Base-by-base conservation (phyloP, 2,888 invertebrate genomes). In the Leptothorax acervorum region DNA sequence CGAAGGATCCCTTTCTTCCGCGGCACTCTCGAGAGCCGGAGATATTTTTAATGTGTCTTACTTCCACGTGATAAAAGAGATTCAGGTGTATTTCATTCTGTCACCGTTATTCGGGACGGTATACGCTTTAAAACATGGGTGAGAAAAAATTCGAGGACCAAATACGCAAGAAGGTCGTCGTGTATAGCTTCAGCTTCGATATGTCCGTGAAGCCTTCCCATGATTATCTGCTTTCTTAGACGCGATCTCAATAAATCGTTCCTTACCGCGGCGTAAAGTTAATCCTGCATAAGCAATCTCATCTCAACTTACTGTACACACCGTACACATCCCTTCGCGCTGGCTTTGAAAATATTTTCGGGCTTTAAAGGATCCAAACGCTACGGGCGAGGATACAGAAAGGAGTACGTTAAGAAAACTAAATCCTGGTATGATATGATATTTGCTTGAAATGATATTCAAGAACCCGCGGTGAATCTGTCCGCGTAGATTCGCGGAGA, bases 231-330 rank as follows among this genome's bases (percentile, higher is more conserved):
- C 23, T 39, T 45, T 55, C 78, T 78, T 68, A 55, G 55, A 78
- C 42, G 15, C 23, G 70, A 78, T 78, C 42, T 31, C 70, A 68
- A 78, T 78, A 78, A 78, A 68, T 68, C 42, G 15, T 68, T 31
- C 68, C 42, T 78, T 70, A 70, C 55, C n/a, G 31, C 42, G 39
- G 55, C 42, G n/a, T 31, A 70, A 70, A 70, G 31, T 78, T 78
- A 78, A 78, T 78, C 78, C 78, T n/a, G 42, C 78, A n/a, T 28
- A 68, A 78, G 78, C 55, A 78, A 78, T 78, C 55, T 70, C 70
- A 70, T 55, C 31, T 28, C 42, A 42, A 78, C 75, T 76, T 51
- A 76, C 65, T 18, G 62, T 42, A 65, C 39, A 51, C 39, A 62
- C 35, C n/a, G 23, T 63, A 65, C 12, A 65, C 12, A 55, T 42